Conservation (phyloP, 2,888 invertebrate species). For the Hypercompe scribonia region DNA sequence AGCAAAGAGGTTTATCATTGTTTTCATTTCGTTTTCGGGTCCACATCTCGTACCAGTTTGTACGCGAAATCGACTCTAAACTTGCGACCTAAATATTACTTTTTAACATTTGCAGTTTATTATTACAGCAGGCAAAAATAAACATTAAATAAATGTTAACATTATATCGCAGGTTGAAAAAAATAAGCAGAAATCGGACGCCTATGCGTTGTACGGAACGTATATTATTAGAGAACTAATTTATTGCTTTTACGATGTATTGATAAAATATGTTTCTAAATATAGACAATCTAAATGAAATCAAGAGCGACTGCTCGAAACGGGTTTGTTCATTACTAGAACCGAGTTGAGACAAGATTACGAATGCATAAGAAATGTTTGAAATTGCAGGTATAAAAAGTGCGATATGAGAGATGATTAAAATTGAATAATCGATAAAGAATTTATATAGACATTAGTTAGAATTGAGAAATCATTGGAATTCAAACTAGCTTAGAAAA, state of each 20-base stretch:
- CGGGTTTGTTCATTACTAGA: slow-evolving; percentile 54
- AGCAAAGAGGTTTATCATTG: slow-evolving; percentile 1
- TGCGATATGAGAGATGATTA: background rate
- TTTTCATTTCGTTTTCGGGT: background rate
- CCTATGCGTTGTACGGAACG: background rate
- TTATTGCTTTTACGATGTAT: slow-evolving; percentile 39
- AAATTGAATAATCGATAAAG: background rate
- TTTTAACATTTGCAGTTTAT: background rate
- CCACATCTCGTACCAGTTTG: background rate
- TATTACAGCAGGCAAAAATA: background rate
- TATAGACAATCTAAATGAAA: slow-evolving; percentile 61
- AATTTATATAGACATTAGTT: slow-evolving; percentile 2
- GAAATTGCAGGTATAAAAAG: slow-evolving; percentile 19
- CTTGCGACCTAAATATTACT: background rate
- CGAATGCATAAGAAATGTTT: slow-evolving; percentile 16
- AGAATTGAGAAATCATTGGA: background rate
- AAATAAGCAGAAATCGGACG: background rate
- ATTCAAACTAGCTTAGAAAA: background rate
- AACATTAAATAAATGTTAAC: background rate
- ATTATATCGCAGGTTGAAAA: background rate
- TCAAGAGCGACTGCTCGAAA: slow-evolving; percentile 55
- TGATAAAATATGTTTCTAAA: slow-evolving; percentile 45
- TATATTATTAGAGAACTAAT: slow-evolving; percentile 26
- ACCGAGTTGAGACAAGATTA: slow-evolving; percentile 35
- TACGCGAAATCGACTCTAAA: background rate